Conservation (phyloP, 1,140 invertebrate genomes). For the Lucilia cuprina region DNA sequence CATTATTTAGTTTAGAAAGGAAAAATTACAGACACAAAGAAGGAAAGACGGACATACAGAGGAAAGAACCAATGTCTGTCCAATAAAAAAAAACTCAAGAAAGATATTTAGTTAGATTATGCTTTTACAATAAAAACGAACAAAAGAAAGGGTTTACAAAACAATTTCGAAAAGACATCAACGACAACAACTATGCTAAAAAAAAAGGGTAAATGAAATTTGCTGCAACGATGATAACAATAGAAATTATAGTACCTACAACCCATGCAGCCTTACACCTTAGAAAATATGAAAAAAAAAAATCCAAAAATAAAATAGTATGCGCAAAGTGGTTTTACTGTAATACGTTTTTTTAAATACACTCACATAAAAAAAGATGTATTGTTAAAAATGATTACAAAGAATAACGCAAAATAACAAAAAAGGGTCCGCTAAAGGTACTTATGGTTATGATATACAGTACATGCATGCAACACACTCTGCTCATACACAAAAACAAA, state of each 20-base stretch:
- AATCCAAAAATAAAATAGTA: background rate
- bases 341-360: background rate
- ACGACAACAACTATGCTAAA: background rate
- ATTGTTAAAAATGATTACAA: background rate
- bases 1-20: background rate
- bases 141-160: conserved; percentile 16
- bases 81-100: background rate
- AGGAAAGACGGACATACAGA: background rate
- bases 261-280: background rate
- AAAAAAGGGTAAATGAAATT: background rate
- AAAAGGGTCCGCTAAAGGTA: conserved; percentile 10
- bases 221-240: background rate
- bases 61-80: background rate
- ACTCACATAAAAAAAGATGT: background rate
- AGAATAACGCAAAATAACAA: background rate
- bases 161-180: background rate
- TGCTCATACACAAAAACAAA: background rate
- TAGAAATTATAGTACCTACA: background rate
- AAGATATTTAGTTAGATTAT: conserved; percentile 13
- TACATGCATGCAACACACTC: background rate
- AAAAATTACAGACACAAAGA: background rate
- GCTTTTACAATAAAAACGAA: background rate
- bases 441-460: background rate
- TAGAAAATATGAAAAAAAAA: background rate
- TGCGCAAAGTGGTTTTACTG: background rate